phyloP scores from a whole-genome alignment of 2,113 vertebrate species.

The Egretta garzetta region DNA sequence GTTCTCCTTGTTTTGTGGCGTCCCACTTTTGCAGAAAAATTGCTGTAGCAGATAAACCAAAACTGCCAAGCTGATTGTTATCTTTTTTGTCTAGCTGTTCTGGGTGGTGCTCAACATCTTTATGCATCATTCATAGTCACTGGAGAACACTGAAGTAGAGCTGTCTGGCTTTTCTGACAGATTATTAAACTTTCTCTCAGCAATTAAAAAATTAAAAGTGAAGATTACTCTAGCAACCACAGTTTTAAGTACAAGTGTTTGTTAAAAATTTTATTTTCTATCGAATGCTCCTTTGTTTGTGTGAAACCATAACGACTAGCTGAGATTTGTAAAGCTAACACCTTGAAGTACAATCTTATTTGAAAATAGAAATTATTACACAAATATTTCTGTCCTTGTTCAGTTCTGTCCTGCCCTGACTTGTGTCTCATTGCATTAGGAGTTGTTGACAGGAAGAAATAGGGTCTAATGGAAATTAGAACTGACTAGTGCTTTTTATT shows the following conservation, averaged over 20 bases:
- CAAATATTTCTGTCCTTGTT: neutral
- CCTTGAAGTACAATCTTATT: neutral
- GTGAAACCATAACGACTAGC: neutral
- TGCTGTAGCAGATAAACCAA: neutral
- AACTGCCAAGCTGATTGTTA: neutral
- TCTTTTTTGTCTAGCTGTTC: neutral
- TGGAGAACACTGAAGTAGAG: neutral
- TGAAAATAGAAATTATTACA: neutral
- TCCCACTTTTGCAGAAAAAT: neutral
- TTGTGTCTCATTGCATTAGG: neutral
- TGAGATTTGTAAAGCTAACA: neutral
- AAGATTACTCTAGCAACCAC: neutral
- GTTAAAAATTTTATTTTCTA: neutral
- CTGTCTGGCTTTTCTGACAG: neutral
- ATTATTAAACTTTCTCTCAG: neutral
- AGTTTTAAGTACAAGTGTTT: neutral
- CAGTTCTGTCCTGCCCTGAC: neutral
- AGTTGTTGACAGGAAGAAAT: neutral
- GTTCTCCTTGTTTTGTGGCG: neutral
- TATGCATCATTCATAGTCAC: neutral
- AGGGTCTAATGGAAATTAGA: slow-evolving; percentile 3
- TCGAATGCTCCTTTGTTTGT: rapidly evolving
- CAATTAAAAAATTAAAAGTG: neutral
- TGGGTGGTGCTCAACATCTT: neutral
- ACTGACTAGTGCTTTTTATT: neutral